These are phyloP conservation scores for Allobates femoralis DNA, from an alignment of 2,797 vertebrate genomes.

Conservation along the genomic window DNA sequence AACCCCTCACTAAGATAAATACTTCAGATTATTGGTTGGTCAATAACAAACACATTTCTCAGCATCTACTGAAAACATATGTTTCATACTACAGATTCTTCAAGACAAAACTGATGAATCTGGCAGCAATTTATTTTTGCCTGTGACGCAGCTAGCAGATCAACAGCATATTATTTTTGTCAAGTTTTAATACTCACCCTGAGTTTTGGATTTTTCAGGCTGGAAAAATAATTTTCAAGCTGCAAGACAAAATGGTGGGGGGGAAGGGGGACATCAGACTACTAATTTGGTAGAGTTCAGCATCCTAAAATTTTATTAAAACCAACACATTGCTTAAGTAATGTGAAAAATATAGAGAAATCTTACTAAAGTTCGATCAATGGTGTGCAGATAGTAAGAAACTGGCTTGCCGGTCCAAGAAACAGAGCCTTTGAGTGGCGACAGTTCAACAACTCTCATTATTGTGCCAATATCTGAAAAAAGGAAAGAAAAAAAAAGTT, in stretches of 20 bases:
- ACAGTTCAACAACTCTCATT: constrained; percentile 98
- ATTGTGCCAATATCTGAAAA: constrained; percentile 96
- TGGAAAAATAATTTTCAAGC: constrained; percentile 99
- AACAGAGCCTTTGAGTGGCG: constrained; percentile 95
- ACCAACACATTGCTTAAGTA: neutral
- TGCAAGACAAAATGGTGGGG: constrained; percentile 70
- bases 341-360: neutral
- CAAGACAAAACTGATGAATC: neutral
- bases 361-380: constrained; percentile 99
- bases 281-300: neutral
- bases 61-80: neutral
- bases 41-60: neutral
- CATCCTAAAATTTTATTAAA: neutral
- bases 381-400: constrained; percentile 99
- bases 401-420: constrained; percentile 99
- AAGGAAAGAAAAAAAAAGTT: constrained; percentile 30
- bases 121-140: neutral
- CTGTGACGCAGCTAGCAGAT: neutral
- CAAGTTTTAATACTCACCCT: constrained; percentile 85
- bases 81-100: neutral
- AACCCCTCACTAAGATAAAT: no score
- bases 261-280: neutral
- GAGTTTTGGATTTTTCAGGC: constrained; percentile 99
- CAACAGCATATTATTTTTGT: no score
- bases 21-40: no score